Base-by-base conservation (phyloP, 2,888 invertebrate species). In the Timema podura region DNA sequence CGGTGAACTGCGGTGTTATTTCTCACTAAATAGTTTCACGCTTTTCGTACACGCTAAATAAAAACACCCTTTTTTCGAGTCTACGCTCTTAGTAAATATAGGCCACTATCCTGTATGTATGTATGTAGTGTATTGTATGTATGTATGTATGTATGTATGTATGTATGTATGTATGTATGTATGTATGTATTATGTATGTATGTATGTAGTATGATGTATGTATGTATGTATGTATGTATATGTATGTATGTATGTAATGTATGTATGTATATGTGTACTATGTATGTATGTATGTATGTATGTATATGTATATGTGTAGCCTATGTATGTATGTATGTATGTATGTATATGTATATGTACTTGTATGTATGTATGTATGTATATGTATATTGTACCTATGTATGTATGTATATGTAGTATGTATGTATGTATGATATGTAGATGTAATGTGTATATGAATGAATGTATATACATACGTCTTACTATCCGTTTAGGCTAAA, bases 321-420 rank as follows among this genome's bases (percentile, higher is more conserved):
- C 6, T 68, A n/a, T 68, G 30, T 68, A 61, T 16, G 59, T 68
- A 68, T 48, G 44, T 68, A 61, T 48, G 44, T 68, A 61, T 48
- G 44, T 68, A 61, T 61, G 44, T 61, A 48, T 68, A 61, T 68
- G 49, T 30, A 64, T 68, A 45, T n/a, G 5, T 65, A 44, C 11
- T 5, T 30, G 48, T 68, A 65, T 11, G 65, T 68, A 64, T 67
- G 46, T 64, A 10, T 65, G n/a, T 68, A 64, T 51, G 46, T 64
- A 10, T 68, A 57, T 68, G 30, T 30, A 30, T 30, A 1, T 30
- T 64, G 48, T 68, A 64, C 54, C 6, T 68, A n/a, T 68, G 2
- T 68, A 30, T 68, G 64, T 67, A 8, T 57, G 68, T 67, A 64
- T 68, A 45, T n/a, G 5, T 65, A 44, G 48, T 68, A 65, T 11